These are phyloP conservation scores for Eospalax fontanierii DNA, from an alignment of 2,797 vertebrate genomes.

Conservation along the genomic window DNA sequence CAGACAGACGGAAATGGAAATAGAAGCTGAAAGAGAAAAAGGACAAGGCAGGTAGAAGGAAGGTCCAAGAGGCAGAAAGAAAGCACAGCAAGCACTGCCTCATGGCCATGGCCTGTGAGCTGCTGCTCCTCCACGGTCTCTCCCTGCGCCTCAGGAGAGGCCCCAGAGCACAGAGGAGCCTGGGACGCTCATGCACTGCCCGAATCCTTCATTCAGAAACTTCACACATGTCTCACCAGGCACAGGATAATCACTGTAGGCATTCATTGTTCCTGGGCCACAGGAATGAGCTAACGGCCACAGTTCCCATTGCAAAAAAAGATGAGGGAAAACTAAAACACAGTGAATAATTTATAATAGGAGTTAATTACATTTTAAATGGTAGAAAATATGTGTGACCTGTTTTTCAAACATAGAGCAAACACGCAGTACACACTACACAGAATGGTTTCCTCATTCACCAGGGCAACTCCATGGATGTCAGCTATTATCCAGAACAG, in stretches of 20 bases:
- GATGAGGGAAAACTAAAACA: background rate
- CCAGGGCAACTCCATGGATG: background rate
- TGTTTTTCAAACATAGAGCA: constrained; percentile 48
- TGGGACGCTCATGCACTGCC: background rate
- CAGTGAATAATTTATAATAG: constrained; percentile 47
- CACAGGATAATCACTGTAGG: background rate
- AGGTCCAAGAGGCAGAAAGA: background rate
- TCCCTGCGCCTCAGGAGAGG: background rate
- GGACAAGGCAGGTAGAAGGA: background rate
- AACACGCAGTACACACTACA: background rate
- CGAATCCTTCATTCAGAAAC: background rate
- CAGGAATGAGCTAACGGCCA: constrained; percentile 65
- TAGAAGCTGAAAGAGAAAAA: background rate
- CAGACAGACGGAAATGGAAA: background rate
- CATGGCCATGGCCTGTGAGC: no score
- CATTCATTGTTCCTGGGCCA: background rate
- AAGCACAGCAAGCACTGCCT: background rate
- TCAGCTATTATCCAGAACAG: background rate
- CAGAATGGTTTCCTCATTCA: background rate
- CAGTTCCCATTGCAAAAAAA: constrained; percentile 61
- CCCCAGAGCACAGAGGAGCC: background rate
- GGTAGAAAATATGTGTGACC: constrained; percentile 12
- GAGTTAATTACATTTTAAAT: constrained; percentile 56
- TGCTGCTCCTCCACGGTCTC: no score
- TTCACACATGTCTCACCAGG: background rate